Percentiles rank a stretch among this genome's conserved stretches.
These are phyloP conservation scores for Celastrina argiolus DNA, from an alignment of 2,888 invertebrate species.

Conservation along the genomic window DNA sequence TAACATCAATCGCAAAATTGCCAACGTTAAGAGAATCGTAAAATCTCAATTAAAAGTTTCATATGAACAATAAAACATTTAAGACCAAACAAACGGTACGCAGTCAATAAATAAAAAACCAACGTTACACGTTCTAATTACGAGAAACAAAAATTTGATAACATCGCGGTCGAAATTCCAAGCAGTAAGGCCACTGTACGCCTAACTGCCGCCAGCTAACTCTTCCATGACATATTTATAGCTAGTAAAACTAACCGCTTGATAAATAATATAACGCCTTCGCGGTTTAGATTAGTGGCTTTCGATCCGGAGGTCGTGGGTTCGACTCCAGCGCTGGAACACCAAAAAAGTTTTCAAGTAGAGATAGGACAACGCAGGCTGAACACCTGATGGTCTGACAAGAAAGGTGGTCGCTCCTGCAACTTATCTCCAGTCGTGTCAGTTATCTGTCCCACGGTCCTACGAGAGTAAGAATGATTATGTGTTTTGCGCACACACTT, in stretches of 20 bases:
- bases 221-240: conserved; percentile 75
- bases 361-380: no score
- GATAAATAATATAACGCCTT: conserved; percentile 74
- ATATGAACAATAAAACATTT: neutral
- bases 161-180: conserved; percentile 64
- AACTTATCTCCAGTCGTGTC: no score
- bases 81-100: conserved; percentile 18
- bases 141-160: conserved; percentile 71
- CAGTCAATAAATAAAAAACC: conserved; percentile 42
- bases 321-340: no score
- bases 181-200: conserved; percentile 47
- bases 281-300: no score
- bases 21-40: neutral
- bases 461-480: no score
- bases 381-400: no score
- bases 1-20: neutral
- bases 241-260: conserved; percentile 67
- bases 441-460: no score
- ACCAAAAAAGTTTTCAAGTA: no score
- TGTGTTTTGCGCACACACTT: no score
- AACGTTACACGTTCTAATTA: conserved; percentile 76
- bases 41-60: conserved; percentile 6
- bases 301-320: no score
- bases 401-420: no score
- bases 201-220: conserved; percentile 50